Evolutionary conservation across 2,797 vertebrate genomes (phyloP).

Genomic region (Pseudochromis fuscus): DNA sequence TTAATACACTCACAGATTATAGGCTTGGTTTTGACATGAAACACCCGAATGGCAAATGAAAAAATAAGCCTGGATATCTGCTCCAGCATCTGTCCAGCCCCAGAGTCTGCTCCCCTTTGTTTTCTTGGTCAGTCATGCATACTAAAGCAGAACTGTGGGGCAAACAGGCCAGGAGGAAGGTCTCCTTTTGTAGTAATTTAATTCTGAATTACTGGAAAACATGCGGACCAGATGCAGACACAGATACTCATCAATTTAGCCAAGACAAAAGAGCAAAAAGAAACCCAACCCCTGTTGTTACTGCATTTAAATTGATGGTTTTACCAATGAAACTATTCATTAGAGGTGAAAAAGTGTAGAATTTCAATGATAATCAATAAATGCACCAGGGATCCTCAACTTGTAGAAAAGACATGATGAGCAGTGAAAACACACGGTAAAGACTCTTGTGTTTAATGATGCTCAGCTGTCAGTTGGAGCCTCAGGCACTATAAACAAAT

Average conservation of each 20-base stretch:
- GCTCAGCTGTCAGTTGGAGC: slow-evolving; percentile 48
- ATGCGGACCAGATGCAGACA: slow-evolving; percentile 46
- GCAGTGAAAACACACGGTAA: background rate
- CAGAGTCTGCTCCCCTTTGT: slow-evolving; percentile 48
- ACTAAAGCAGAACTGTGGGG: slow-evolving; percentile 51
- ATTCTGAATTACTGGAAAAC: slow-evolving; percentile 54
- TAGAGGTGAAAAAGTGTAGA: background rate
- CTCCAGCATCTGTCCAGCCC: slow-evolving; percentile 52
- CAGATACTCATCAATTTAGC: slow-evolving; percentile 42
- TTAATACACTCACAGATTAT: slow-evolving; percentile 26
- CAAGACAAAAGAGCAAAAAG: slow-evolving; percentile 32
- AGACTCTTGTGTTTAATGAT: slow-evolving; percentile 14
- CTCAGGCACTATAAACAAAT: slow-evolving; percentile 63
- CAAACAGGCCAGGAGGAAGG: slow-evolving; percentile 50
- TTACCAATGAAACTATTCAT: slow-evolving; percentile 1
- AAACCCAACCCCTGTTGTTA: background rate
- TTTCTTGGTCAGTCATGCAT: slow-evolving; percentile 61
- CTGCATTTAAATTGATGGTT: slow-evolving; percentile 15
- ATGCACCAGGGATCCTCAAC: background rate
- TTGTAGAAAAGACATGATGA: background rate
- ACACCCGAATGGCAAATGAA: slow-evolving; percentile 35
- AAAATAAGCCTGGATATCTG: slow-evolving; percentile 61
- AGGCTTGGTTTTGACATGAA: slow-evolving; percentile 22
- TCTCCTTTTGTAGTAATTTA: slow-evolving; percentile 63
- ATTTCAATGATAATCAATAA: background rate